A percentile compares a stretch with the other conserved stretches of the same genome.
These are phyloP conservation scores for Ectobius pallidus DNA, from an alignment of 2,888 invertebrate genomes.

Conservation along the genomic window DNA sequence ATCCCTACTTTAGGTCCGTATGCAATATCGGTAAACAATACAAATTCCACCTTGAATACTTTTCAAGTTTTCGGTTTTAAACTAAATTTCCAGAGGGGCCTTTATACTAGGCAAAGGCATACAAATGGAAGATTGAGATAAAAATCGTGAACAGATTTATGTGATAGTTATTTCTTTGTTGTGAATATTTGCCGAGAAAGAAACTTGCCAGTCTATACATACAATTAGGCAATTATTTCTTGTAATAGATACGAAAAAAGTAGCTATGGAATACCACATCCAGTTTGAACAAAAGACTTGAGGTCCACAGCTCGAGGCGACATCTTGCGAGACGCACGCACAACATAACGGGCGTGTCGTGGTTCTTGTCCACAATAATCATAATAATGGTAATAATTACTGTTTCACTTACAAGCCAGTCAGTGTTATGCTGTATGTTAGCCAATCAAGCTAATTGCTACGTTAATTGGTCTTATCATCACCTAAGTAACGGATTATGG, in stretches of 20 bases:
- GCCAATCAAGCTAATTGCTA: too few species aligned
- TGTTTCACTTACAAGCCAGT: too few species aligned
- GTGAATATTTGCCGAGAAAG: not conserved
- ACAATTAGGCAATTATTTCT: conserved; percentile 20
- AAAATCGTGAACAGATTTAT: not conserved
- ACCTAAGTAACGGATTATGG: too few species aligned
- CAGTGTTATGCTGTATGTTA: too few species aligned
- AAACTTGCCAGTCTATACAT: not conserved
- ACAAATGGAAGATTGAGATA: conserved; percentile 12
- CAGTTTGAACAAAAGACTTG: conserved; percentile 22
- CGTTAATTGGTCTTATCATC: too few species aligned
- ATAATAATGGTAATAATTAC: too few species aligned
- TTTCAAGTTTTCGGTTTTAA: not conserved
- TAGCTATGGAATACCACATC: conserved; percentile 1
- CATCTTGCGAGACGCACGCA: too few species aligned
- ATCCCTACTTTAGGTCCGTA: too few species aligned
- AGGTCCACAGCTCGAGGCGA: too few species aligned
- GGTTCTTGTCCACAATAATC: too few species aligned
- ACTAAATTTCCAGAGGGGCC: not conserved
- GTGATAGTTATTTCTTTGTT: conserved; percentile 4
- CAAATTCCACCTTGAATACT: not conserved
- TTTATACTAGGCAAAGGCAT: too few species aligned
- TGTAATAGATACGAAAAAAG: not conserved
- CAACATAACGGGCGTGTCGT: too few species aligned
- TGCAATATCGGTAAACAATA: not conserved